Percentiles rank a stretch among this genome's conserved stretches.
Conservation (phyloP, 1,140 invertebrate species). For the Onthophagus taurus region DNA sequence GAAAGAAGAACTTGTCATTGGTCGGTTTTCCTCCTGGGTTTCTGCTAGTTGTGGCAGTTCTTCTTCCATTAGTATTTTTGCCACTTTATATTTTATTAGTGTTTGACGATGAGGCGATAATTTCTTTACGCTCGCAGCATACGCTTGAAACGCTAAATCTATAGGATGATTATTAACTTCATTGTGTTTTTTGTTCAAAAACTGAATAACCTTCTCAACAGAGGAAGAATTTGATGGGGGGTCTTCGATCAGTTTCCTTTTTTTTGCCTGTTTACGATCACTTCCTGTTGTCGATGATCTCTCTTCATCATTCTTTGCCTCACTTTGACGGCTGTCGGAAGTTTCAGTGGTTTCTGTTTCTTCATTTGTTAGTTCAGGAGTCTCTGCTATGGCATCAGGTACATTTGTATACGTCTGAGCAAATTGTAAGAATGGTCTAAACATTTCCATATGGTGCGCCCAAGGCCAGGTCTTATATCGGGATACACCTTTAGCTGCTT, state of each 20-base stretch:
- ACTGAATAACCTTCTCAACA: slow-evolving; percentile 2
- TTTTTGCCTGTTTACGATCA: neutral
- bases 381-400: no score
- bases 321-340: no score
- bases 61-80: slow-evolving; percentile 12
- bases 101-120: slow-evolving; percentile 8
- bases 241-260: neutral
- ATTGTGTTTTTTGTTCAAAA: neutral
- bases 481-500: slow-evolving; percentile 7
- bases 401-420: neutral
- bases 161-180: neutral
- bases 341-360: neutral
- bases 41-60: slow-evolving; percentile 11
- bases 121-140: slow-evolving; percentile 13
- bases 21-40: neutral
- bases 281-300: no score
- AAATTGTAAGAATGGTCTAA: neutral
- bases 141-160: slow-evolving; percentile 12
- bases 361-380: neutral
- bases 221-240: neutral
- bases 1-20: neutral
- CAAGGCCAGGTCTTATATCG: slow-evolving; percentile 14
- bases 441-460: slow-evolving; percentile 4
- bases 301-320: no score
- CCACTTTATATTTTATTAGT: slow-evolving; percentile 12